A percentile compares a stretch with the other conserved stretches of the same genome.
phyloP scores from a whole-genome alignment of 2,888 invertebrate species.

The Leucophora obtusa region DNA sequence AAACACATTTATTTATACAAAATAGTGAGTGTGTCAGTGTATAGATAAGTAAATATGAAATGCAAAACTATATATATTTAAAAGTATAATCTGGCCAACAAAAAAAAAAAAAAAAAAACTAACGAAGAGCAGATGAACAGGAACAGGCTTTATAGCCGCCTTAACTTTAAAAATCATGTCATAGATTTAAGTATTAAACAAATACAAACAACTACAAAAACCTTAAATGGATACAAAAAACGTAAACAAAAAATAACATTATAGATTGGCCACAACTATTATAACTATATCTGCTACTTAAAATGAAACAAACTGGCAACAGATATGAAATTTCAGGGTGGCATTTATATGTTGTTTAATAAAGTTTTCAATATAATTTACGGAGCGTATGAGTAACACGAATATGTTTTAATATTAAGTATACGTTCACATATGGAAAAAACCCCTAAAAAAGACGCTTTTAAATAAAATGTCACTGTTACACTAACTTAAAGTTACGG shows the following conservation, averaged over 20 bases:
- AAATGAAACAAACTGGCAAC: conserved; percentile 41
- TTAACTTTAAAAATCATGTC: conserved; percentile 53
- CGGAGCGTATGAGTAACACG: no score
- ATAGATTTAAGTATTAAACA: conserved; percentile 51
- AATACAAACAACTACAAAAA: conserved; percentile 30
- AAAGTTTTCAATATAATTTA: no score
- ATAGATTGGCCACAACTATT: conserved; percentile 52
- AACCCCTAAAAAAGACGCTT: no score
- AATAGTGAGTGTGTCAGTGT: not conserved
- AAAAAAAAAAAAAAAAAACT: conserved; percentile 8
- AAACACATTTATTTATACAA: not conserved
- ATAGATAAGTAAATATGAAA: conserved; percentile 50
- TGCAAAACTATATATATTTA: conserved; percentile 33
- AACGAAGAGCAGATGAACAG: not conserved
- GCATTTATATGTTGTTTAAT: not conserved
- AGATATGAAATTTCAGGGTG: conserved; percentile 14
- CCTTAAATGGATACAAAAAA: conserved; percentile 8
- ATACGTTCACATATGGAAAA: no score
- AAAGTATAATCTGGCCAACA: conserved; percentile 21
- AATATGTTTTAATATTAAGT: no score
- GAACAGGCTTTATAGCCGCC: conserved; percentile 15
- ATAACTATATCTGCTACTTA: conserved; percentile 5
- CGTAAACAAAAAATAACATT: conserved; percentile 27
- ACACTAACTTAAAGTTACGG: no score
- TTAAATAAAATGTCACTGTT: no score